phyloP scores from a whole-genome alignment of 92 coral and sea anemone genomes.

The Parazoanthus atlanticus region DNA sequence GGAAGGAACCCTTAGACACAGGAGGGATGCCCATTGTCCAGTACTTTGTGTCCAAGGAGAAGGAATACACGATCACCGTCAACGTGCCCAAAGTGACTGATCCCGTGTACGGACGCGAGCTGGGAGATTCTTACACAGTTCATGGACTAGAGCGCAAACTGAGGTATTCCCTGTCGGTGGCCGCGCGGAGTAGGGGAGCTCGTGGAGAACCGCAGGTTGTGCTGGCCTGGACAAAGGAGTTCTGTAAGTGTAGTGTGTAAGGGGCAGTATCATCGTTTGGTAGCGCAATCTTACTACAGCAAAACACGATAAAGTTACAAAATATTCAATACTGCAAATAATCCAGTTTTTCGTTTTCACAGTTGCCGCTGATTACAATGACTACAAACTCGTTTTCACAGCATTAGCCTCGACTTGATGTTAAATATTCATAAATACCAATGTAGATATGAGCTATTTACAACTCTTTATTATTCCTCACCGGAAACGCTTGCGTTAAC shows the following conservation, averaged over 20 bases:
- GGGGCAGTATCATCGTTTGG: no score
- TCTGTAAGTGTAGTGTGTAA: slow-evolving; percentile 11
- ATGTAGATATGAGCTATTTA: no score
- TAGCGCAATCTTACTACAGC: no score
- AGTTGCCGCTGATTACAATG: no score
- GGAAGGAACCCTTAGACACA: slow-evolving; percentile 17
- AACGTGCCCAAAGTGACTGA: slow-evolving; percentile 31
- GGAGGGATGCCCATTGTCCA: slow-evolving; percentile 46
- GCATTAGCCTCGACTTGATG: no score
- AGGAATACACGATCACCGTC: slow-evolving; percentile 3
- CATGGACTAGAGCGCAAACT: slow-evolving; percentile 22
- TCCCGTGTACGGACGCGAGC: slow-evolving; percentile 33
- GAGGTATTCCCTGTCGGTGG: slow-evolving; percentile 10
- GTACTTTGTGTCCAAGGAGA: slow-evolving; percentile 18
- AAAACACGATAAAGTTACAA: no score
- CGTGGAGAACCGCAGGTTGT: neutral
- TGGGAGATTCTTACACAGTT: slow-evolving; percentile 21
- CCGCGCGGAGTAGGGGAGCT: slow-evolving; percentile 28
- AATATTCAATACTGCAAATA: no score
- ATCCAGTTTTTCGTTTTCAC: no score
- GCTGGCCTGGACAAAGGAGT: neutral
- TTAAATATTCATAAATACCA: no score
- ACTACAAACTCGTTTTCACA: no score
- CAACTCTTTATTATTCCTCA: no score
- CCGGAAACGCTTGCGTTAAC: no score